Conservation (phyloP, 1,140 invertebrate genomes). For the Dendrolimus kikuchii region DNA sequence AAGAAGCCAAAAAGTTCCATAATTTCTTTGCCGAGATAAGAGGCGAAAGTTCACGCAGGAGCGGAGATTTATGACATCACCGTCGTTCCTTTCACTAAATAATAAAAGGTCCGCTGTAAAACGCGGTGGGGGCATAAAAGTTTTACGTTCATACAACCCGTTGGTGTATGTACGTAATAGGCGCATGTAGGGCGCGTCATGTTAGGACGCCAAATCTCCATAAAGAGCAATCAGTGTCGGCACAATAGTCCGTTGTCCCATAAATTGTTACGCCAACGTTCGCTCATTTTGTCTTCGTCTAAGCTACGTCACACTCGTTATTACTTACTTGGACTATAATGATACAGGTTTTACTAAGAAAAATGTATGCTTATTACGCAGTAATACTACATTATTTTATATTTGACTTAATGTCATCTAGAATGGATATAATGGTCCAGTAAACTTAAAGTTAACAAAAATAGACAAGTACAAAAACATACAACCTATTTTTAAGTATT, state of each 20-base stretch:
- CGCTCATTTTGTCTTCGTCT: conserved; percentile 22
- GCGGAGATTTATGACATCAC: conserved; percentile 70
- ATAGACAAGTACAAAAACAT: too few relatives aligned
- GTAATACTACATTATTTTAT: too few relatives aligned
- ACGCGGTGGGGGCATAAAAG: conserved; percentile 64
- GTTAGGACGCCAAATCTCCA: conserved; percentile 58
- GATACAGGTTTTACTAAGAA: not conserved
- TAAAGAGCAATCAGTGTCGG: conserved; percentile 64
- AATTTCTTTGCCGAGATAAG: conserved; percentile 70
- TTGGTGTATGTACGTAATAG: conserved; percentile 43
- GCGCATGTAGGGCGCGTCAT: conserved; percentile 42
- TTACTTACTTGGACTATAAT: conserved; percentile 3
- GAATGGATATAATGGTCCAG: too few relatives aligned
- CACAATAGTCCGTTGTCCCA: conserved; percentile 46
- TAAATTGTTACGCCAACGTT: conserved; percentile 46
- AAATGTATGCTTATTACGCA: too few relatives aligned
- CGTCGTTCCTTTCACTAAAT: conserved; percentile 70
- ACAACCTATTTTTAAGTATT: too few relatives aligned
- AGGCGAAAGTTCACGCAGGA: conserved; percentile 70
- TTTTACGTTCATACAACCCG: conserved; percentile 69
- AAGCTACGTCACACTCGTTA: not conserved
- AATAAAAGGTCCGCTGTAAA: conserved; percentile 69
- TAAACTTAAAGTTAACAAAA: too few relatives aligned
- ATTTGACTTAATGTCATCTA: too few relatives aligned
- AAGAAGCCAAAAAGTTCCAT: conserved; percentile 67